phyloP scores from a whole-genome alignment of 2,797 vertebrate genomes.

The Poeciliopsis gracilis region DNA sequence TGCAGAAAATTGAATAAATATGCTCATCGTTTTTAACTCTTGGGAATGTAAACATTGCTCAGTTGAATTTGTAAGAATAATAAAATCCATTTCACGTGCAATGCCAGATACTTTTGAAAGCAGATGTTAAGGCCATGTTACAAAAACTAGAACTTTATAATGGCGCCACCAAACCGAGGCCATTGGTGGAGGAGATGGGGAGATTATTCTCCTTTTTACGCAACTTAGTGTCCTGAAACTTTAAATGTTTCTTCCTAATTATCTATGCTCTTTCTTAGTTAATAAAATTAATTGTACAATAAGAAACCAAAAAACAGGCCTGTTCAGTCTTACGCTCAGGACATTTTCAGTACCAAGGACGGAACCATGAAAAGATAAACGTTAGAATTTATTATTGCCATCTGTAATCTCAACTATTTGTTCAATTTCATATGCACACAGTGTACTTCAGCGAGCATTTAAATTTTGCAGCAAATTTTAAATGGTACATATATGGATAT shows the following conservation, averaged over 20 bases:
- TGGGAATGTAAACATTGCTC: not conserved
- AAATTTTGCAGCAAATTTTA: not conserved
- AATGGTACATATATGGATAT: not conserved
- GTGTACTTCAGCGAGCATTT: not conserved
- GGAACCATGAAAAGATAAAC: not conserved
- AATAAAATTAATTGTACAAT: not conserved
- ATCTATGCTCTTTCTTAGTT: not conserved
- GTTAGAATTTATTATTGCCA: too few species aligned
- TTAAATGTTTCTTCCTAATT: not conserved
- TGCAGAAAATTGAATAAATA: not conserved
- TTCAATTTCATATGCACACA: not conserved
- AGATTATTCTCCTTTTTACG: not conserved
- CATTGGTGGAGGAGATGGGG: not conserved
- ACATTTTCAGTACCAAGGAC: not conserved
- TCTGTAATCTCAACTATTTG: not conserved
- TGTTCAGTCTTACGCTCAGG: not conserved
- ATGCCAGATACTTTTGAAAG: not conserved
- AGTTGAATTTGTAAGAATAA: not conserved
- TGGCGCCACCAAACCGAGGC: not conserved
- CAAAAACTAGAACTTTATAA: not conserved
- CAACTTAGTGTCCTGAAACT: not conserved
- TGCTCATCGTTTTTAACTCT: not conserved
- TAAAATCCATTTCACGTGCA: not conserved
- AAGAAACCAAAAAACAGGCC: not conserved
- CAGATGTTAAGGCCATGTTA: not conserved